Evolutionary conservation across 2,888 invertebrate genomes (phyloP).

Genomic region (Polydrusus tereticollis): DNA sequence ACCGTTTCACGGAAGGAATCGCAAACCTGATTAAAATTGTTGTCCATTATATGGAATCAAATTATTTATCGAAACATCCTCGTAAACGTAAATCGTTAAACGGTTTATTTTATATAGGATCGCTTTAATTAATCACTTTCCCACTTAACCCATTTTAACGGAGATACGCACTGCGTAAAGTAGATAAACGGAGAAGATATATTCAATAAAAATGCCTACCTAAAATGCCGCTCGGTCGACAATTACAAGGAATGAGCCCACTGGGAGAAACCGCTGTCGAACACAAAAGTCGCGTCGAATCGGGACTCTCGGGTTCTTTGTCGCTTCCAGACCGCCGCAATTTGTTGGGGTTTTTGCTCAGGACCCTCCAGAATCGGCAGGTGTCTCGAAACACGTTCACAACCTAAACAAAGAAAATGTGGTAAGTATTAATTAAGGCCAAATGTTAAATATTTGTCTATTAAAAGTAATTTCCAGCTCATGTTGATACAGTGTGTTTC

Average conservation of each 20-base stretch:
- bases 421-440: too few relatives aligned
- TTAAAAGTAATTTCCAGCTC: too few relatives aligned
- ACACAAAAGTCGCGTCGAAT: conserved; percentile 51
- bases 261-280: conserved; percentile 66
- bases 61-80: too few relatives aligned
- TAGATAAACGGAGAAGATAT: neutral
- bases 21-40: too few relatives aligned
- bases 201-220: conserved; percentile 38
- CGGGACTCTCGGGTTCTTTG: conserved; percentile 70
- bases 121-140: too few relatives aligned
- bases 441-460: too few relatives aligned
- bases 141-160: too few relatives aligned
- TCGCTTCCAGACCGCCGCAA: conserved; percentile 73
- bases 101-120: too few relatives aligned
- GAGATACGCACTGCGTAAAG: neutral
- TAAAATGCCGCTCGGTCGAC: conserved; percentile 54
- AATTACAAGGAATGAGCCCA: conserved; percentile 59
- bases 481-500: too few relatives aligned
- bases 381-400: conserved; percentile 82
- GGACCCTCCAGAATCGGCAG: conserved; percentile 81
- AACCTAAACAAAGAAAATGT: conserved; percentile 69
- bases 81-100: too few relatives aligned
- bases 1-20: too few relatives aligned
- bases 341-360: conserved; percentile 76
- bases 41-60: too few relatives aligned